Conservation (phyloP, 1,140 invertebrate species). For the Choristoneura fumiferana region DNA sequence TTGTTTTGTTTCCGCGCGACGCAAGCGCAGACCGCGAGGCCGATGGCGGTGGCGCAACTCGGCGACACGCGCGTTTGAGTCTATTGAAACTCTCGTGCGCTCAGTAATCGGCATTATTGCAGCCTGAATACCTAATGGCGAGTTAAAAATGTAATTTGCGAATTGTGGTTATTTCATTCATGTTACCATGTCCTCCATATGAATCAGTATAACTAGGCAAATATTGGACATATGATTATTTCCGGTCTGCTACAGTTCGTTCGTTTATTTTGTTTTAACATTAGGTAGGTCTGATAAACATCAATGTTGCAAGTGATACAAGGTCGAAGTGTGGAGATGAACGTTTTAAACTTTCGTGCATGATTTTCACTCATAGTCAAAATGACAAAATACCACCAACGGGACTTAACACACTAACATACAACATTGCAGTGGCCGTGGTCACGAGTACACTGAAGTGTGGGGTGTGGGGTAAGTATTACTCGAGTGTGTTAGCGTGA, state of each 20-base stretch:
- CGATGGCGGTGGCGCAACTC: constrained; percentile 51
- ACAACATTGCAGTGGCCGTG: no score
- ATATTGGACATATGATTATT: constrained; percentile 60
- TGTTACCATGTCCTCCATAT: neutral
- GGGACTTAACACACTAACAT: no score
- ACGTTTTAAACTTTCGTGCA: no score
- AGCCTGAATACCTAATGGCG: constrained; percentile 63
- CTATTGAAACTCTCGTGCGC: constrained; percentile 44
- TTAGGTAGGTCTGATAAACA: constrained; percentile 34
- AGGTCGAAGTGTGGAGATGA: no score
- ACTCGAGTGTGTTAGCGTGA: no score
- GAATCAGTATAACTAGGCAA: constrained; percentile 42
- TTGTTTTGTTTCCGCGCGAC: constrained; percentile 21
- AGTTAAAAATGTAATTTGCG: constrained; percentile 61
- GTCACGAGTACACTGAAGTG: no score
- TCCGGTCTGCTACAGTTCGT: constrained; percentile 58
- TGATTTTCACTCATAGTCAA: no score
- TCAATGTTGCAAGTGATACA: constrained; percentile 47
- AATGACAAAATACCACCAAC: no score
- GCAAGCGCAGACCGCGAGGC: constrained; percentile 50
- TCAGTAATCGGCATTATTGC: constrained; percentile 34
- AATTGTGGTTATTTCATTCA: constrained; percentile 43
- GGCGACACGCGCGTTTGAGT: constrained; percentile 70
- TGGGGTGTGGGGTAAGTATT: no score
- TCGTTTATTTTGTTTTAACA: constrained; percentile 50